Percentiles rank a stretch among this genome's conserved stretches.
phyloP scores from a whole-genome alignment of 2,113 vertebrate genomes.

The Chaenogobius annularis region DNA sequence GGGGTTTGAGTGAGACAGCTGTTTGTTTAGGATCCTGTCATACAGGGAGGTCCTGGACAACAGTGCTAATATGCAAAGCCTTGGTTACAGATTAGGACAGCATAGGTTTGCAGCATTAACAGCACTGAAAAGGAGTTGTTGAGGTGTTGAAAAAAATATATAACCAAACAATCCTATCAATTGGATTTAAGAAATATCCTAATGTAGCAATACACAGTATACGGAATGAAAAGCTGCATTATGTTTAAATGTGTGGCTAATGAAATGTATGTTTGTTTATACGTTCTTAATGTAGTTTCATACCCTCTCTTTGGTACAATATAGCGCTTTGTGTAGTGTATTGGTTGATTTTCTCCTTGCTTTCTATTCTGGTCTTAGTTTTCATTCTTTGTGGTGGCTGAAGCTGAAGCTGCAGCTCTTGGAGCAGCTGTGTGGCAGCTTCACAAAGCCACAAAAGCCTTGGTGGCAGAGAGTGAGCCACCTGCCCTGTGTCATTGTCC shows the following conservation, averaged over 20 bases:
- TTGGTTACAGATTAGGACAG: background rate
- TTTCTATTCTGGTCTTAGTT: slow-evolving; percentile 33
- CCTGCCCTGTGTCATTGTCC: slow-evolving; percentile 68
- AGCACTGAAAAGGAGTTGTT: background rate
- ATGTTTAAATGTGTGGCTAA: too few relatives aligned
- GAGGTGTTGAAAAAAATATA: background rate
- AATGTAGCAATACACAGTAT: too few relatives aligned
- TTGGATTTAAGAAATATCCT: too few relatives aligned
- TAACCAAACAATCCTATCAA: background rate
- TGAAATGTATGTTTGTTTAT: background rate
- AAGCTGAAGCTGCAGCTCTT: slow-evolving; percentile 40
- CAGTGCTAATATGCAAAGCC: background rate
- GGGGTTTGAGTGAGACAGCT: background rate
- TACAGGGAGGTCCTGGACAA: background rate
- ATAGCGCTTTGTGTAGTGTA: slow-evolving; percentile 4
- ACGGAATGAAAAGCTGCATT: too few relatives aligned
- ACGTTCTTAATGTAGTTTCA: background rate
- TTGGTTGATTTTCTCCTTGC: slow-evolving; percentile 21
- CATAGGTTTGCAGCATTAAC: background rate
- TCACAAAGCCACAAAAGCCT: slow-evolving; percentile 70
- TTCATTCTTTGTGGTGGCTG: slow-evolving; percentile 37
- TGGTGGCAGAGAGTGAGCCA: slow-evolving; percentile 65
- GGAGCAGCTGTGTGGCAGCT: slow-evolving; percentile 69
- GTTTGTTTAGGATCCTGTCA: slow-evolving; percentile 1
- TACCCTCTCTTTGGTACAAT: background rate